Conservation (phyloP, 2,888 invertebrate genomes). For the Seladonia tumulorum region DNA sequence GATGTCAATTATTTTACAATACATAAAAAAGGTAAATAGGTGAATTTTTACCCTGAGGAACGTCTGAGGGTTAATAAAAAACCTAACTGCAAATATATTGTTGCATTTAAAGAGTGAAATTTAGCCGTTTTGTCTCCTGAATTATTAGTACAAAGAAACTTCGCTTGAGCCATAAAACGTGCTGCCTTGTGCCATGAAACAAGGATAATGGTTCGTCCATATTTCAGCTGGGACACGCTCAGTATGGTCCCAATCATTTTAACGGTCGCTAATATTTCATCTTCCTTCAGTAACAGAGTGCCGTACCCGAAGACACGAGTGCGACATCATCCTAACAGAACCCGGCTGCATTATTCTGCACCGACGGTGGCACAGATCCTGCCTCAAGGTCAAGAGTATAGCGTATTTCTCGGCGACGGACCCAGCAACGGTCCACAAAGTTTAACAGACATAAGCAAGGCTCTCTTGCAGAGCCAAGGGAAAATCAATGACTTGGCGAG, state of each 20-base stretch:
- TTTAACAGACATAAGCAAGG: conserved; percentile 68
- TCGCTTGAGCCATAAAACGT: not conserved
- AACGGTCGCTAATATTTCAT: not conserved
- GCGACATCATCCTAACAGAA: conserved; percentile 65
- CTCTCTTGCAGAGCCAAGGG: conserved; percentile 68
- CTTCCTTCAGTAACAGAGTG: conserved; percentile 14
- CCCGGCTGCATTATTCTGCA: conserved; percentile 27
- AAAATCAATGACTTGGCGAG: conserved; percentile 75
- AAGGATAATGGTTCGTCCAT: not conserved
- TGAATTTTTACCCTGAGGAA: not conserved
- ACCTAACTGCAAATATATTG: not conserved
- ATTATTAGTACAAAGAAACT: not conserved
- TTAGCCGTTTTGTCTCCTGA: not conserved
- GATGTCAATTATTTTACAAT: not conserved
- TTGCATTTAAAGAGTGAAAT: not conserved
- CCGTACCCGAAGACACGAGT: conserved; percentile 38
- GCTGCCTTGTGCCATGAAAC: not conserved
- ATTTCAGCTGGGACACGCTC: not conserved
- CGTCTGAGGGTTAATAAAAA: not conserved
- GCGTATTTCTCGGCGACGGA: conserved; percentile 68
- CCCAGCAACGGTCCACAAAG: conserved; percentile 64
- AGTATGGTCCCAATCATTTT: not conserved
- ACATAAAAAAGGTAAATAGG: not conserved
- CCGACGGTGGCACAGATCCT: conserved; percentile 54
- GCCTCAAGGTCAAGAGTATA: conserved; percentile 51